These are phyloP conservation scores for Todiramphus chloris DNA, from an alignment of 2,113 vertebrate genomes.

Conservation along the genomic window DNA sequence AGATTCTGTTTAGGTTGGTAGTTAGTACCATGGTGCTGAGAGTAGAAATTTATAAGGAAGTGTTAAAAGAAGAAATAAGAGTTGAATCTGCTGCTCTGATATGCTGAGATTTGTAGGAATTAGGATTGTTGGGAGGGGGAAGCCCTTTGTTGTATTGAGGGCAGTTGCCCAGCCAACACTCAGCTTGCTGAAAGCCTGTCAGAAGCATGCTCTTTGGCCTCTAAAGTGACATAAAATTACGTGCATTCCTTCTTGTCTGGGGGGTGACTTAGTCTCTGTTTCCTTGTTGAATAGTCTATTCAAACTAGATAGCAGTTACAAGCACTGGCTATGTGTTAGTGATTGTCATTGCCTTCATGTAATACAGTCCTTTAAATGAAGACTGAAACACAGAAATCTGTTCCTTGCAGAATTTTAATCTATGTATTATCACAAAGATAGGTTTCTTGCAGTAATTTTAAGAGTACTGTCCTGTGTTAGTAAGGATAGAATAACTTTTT, in stretches of 20 bases:
- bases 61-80: neutral
- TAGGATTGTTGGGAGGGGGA: neutral
- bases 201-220: neutral
- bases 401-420: neutral
- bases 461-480: neutral
- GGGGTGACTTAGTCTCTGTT: neutral
- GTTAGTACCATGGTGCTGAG: neutral
- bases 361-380: neutral
- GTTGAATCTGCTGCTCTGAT: neutral
- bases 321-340: neutral
- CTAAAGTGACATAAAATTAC: neutral
- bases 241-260: neutral
- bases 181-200: neutral
- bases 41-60: neutral
- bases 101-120: neutral
- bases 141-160: neutral
- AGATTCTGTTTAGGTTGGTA: conserved; percentile 7
- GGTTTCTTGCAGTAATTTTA: neutral
- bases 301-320: neutral
- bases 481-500: neutral
- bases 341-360: neutral
- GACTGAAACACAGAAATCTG: neutral
- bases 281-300: neutral
- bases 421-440: neutral
- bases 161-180: neutral